phyloP scores from a whole-genome alignment of 1,140 invertebrate genomes.

The Drosophila kepulauana region DNA sequence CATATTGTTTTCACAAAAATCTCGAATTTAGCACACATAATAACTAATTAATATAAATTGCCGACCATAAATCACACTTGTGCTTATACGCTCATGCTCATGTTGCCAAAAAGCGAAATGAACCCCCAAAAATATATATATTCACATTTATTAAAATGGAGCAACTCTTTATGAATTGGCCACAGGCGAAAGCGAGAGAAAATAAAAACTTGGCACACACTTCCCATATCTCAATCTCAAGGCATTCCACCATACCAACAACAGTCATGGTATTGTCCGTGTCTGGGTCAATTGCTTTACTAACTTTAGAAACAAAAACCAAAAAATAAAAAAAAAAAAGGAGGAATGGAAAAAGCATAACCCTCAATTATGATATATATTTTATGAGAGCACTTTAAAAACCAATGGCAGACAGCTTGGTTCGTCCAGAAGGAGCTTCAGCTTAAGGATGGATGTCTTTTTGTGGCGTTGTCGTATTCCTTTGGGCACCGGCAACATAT shows the following conservation, averaged over 20 bases:
- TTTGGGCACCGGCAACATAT: conserved; percentile 56
- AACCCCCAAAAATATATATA: conserved; percentile 17
- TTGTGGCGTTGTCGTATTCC: conserved; percentile 49
- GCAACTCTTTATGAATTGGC: conserved; percentile 21
- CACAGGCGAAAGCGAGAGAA: conserved; percentile 1
- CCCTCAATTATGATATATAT: conserved; percentile 82
- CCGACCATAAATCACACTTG: neutral
- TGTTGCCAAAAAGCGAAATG: neutral
- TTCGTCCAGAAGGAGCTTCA: conserved; percentile 14
- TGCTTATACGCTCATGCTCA: neutral
- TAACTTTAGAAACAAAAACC: conserved; percentile 22
- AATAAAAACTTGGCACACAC: conserved; percentile 36
- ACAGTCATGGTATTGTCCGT: conserved; percentile 3
- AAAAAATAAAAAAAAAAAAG: conserved; percentile 30
- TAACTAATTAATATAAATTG: neutral
- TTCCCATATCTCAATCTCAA: conserved; percentile 67
- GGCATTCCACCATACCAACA: conserved; percentile 32
- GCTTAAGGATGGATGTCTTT: conserved; percentile 36
- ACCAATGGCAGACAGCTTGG: conserved; percentile 42
- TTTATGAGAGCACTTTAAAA: conserved; percentile 75
- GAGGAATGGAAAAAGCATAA: conserved; percentile 37
- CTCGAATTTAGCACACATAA: too few species aligned
- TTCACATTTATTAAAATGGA: conserved; percentile 36
- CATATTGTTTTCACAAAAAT: too few species aligned
- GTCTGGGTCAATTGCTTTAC: conserved; percentile 60